Evolutionary conservation across 2,113 vertebrate genomes (phyloP).

Genomic region (Aldabrachelys gigantea): DNA sequence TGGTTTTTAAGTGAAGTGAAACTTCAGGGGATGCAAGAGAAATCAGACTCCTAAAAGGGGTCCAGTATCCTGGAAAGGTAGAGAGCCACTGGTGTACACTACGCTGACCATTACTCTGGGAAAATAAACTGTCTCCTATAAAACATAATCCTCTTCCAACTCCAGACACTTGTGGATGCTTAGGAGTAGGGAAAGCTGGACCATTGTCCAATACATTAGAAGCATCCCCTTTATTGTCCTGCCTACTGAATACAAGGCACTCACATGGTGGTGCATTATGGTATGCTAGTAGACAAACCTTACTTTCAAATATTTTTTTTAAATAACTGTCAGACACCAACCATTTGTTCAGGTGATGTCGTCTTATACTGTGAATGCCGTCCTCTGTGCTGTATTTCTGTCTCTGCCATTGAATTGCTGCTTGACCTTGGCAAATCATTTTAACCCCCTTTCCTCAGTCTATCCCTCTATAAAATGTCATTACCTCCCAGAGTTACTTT

Average conservation of each 20-base stretch:
- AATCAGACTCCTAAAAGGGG: no score
- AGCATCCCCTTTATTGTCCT: neutral
- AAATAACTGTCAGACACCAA: neutral
- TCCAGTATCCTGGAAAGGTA: no score
- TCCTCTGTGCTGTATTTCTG: fast-evolving
- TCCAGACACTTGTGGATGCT: neutral
- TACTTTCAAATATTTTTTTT: neutral
- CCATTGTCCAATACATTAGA: neutral
- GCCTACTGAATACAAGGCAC: neutral
- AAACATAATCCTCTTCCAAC: neutral
- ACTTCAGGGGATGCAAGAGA: no score
- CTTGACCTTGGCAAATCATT: constrained; percentile 11
- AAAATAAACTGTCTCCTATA: neutral
- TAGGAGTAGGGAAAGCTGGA: neutral
- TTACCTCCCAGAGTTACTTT: constrained; percentile 40
- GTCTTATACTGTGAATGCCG: neutral
- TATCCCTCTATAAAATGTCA: neutral
- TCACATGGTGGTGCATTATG: neutral
- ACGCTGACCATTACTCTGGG: no score
- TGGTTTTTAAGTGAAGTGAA: no score
- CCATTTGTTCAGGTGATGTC: neutral
- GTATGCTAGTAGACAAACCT: neutral
- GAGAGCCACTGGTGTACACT: no score
- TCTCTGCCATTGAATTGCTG: neutral
- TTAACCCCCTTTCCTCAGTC: neutral